Evolutionary conservation across 2,113 vertebrate genomes (phyloP).

Genomic region (Zosterops borbonicus): DNA sequence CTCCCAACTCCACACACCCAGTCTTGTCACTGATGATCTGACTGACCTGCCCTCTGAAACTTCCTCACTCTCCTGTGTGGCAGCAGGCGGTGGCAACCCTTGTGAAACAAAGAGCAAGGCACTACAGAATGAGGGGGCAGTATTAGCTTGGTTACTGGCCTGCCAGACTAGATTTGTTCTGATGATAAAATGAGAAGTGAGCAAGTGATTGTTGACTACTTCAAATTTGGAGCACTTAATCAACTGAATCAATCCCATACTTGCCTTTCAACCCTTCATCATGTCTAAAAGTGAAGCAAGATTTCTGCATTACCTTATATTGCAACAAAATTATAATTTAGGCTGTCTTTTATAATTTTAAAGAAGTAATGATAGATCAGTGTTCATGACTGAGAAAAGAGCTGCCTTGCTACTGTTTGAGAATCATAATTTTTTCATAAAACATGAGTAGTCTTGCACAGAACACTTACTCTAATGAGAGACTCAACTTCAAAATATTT

Average conservation of each 20-base stretch:
- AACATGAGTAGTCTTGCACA: neutral
- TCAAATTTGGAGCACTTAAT: neutral
- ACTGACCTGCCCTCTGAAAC: neutral
- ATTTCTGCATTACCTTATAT: neutral
- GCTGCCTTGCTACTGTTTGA: neutral
- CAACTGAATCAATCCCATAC: neutral
- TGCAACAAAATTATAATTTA: neutral
- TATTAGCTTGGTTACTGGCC: neutral
- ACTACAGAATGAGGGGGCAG: rapidly evolving
- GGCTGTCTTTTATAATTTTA: neutral
- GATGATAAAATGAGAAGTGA: neutral
- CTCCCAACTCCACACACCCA: neutral
- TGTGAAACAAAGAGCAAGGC: neutral
- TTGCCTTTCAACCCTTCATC: neutral
- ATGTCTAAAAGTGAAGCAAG: neutral
- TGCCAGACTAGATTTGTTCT: neutral
- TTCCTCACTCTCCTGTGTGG: neutral
- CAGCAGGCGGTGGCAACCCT: rapidly evolving
- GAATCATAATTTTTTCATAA: neutral
- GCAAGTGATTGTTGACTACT: neutral
- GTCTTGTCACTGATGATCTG: neutral
- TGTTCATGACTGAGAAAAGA: neutral
- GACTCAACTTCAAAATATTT: neutral
- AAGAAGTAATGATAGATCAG: neutral
- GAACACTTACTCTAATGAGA: neutral